phyloP scores from a whole-genome alignment of 2,797 vertebrate genomes.

The Melanogrammus aeglefinus region DNA sequence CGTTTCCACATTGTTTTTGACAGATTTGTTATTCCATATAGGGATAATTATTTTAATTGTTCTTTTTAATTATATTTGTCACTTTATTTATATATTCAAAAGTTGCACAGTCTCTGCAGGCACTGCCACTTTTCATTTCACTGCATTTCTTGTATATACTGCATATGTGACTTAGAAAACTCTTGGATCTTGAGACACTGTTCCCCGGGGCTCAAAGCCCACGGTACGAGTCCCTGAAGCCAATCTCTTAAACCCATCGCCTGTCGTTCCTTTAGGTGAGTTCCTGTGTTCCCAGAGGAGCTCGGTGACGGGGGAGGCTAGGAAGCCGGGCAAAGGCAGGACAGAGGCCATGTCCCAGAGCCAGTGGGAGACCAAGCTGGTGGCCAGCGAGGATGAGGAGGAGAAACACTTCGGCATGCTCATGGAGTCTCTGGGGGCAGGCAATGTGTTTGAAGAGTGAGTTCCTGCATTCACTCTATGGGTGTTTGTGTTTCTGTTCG shows the following conservation, averaged over 20 bases:
- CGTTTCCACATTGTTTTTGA: constrained; percentile 48
- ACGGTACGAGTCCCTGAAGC: neutral
- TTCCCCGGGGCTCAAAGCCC: neutral
- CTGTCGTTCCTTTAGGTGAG: neutral
- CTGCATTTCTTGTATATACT: neutral
- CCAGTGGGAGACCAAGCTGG: constrained; percentile 60
- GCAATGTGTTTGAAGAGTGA: constrained; percentile 86
- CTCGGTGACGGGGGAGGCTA: constrained; percentile 52
- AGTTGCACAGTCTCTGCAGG: too few species aligned
- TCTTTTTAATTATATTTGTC: too few species aligned
- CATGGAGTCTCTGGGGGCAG: constrained; percentile 85
- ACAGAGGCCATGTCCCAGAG: constrained; percentile 71
- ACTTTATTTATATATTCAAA: too few species aligned
- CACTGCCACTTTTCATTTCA: neutral
- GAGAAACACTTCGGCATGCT: constrained; percentile 84
- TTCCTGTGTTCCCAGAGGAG: constrained; percentile 66
- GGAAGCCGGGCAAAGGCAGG: constrained; percentile 26
- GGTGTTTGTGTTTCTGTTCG: neutral
- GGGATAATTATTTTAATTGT: too few species aligned
- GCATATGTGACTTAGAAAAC: too few species aligned
- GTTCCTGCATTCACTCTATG: constrained; percentile 24
- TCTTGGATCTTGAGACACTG: neutral
- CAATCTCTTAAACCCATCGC: neutral
- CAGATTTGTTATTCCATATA: too few species aligned
- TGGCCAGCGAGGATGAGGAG: constrained; percentile 74